Conservation (phyloP, 2,888 invertebrate species). For the Daptonema setosum region DNA sequence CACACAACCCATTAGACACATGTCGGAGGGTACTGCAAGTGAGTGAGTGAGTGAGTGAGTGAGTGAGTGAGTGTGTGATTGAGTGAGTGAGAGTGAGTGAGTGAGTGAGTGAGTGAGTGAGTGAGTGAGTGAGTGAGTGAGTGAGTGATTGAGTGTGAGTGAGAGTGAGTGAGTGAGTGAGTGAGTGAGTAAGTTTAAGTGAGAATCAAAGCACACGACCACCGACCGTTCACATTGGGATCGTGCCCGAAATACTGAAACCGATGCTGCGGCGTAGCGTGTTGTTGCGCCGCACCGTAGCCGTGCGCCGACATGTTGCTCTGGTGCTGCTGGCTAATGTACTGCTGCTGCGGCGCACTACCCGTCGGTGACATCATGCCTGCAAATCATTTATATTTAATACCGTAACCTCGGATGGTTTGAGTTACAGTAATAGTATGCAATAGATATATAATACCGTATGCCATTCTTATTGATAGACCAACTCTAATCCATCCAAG, state of each 20-base stretch:
- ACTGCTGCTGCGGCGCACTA: neutral
- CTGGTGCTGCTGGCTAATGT: slow-evolving; percentile 7
- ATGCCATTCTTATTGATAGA: no score
- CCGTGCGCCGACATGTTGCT: neutral
- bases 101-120: no score
- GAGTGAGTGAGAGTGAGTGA: no score
- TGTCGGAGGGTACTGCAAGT: slow-evolving; percentile 46
- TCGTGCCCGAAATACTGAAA: slow-evolving; percentile 45
- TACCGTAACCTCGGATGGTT: no score
- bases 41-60: no score
- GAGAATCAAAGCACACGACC: slow-evolving; percentile 3
- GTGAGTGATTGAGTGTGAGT: neutral
- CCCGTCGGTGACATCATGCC: neutral
- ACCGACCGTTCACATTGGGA: slow-evolving; percentile 52
- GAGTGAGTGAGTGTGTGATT: no score
- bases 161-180: neutral
- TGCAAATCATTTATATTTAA: no score
- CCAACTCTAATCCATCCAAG: no score
- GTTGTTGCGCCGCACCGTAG: slow-evolving; percentile 2
- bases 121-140: no score
- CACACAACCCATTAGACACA: slow-evolving; percentile 73
- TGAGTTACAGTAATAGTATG: no score
- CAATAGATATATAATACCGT: no score
- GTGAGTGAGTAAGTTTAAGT: no score
- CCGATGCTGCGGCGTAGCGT: slow-evolving; percentile 4